These are phyloP conservation scores for Ophioninae sp. DNA, from an alignment of 2,888 invertebrate species.

Conservation along the genomic window DNA sequence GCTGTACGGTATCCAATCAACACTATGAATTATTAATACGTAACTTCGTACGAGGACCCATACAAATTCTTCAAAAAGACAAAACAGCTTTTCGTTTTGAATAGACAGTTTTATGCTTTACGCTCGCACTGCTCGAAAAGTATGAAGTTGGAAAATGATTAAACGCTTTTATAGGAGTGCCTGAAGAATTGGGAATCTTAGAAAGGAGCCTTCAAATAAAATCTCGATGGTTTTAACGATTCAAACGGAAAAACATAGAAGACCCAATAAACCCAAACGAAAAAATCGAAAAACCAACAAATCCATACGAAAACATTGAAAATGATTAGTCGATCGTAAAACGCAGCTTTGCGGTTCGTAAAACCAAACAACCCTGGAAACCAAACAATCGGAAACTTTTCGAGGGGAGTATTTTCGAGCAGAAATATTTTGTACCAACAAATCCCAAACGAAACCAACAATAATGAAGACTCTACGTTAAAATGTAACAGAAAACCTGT, in stretches of 20 bases:
- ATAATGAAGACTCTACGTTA: neutral
- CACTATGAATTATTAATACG: neutral
- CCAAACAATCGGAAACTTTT: too few relatives aligned
- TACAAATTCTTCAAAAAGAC: neutral
- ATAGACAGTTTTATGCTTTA: neutral
- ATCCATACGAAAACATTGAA: too few relatives aligned
- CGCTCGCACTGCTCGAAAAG: neutral
- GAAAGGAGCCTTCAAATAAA: too few relatives aligned
- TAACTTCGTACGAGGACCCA: neutral
- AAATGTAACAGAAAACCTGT: neutral
- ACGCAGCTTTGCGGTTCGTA: too few relatives aligned
- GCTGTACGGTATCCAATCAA: neutral
- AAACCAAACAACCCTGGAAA: too few relatives aligned
- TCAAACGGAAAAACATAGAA: too few relatives aligned
- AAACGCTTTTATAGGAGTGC: neutral
- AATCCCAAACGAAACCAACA: neutral
- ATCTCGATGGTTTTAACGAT: too few relatives aligned
- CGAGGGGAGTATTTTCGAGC: too few relatives aligned
- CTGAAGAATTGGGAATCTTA: neutral
- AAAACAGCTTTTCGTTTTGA: neutral
- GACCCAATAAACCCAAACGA: too few relatives aligned
- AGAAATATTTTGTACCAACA: too few relatives aligned
- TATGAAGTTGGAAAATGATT: neutral
- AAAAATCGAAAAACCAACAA: too few relatives aligned
- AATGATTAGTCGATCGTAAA: too few relatives aligned